These are phyloP conservation scores for Andrena trimmerana DNA, from an alignment of 2,888 invertebrate genomes.

Conservation along the genomic window DNA sequence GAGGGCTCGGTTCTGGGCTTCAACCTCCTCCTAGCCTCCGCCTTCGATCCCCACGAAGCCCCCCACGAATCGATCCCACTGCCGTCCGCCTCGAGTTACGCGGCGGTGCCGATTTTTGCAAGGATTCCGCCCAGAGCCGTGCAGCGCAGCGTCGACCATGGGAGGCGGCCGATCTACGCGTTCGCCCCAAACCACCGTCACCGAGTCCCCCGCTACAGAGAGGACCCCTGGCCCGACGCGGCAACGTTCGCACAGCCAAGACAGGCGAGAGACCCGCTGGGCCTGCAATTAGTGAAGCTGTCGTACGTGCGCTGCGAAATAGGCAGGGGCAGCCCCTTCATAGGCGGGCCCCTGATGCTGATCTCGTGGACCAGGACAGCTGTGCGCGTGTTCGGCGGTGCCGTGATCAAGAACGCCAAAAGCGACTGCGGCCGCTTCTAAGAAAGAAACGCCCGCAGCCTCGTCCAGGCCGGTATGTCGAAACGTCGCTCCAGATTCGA, in stretches of 20 bases:
- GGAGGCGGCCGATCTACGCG: not conserved
- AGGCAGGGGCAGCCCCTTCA: conserved; percentile 86
- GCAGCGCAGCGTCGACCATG: conserved; percentile 15
- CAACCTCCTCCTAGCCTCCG: conserved; percentile 88
- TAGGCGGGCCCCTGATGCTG: conserved; percentile 85
- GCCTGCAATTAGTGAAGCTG: conserved; percentile 85
- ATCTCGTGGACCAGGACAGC: conserved; percentile 90
- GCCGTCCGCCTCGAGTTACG: not conserved
- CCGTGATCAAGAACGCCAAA: conserved; percentile 87
- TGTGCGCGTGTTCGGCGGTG: conserved; percentile 89
- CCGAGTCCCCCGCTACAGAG: conserved; percentile 11
- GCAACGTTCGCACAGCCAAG: not conserved
- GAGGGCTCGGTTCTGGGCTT: conserved; percentile 90
- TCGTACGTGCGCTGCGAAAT: conserved; percentile 85
- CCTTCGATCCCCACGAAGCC: conserved; percentile 80
- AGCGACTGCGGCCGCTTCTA: conserved; percentile 87
- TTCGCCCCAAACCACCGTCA: not conserved
- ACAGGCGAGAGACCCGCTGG: conserved; percentile 78
- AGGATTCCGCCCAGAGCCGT: conserved; percentile 14
- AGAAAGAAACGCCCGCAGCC: not conserved
- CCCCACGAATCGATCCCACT: not conserved
- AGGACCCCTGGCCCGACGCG: not conserved
- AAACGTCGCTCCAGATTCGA: not conserved
- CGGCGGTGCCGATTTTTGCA: conserved; percentile 13
- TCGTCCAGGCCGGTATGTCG: not conserved